Base-by-base conservation (phyloP, 92 coral and sea anemone genomes). In the Zoanthus solanderi region DNA sequence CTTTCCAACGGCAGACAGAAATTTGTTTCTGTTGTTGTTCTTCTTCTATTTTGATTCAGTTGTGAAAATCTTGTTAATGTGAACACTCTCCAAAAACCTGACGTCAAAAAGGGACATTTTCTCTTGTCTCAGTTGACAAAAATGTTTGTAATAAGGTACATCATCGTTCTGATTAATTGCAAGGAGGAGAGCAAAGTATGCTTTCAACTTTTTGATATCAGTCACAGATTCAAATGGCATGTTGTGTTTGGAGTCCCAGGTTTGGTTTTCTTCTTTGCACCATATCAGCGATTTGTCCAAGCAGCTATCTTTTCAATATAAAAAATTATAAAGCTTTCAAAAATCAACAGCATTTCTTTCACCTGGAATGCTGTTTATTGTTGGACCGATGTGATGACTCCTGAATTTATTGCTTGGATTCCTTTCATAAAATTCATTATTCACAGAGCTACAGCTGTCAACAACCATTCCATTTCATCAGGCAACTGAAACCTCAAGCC, bases 11-110 rank as follows among this genome's bases (percentile, higher is more conserved):
- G 76, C 85, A n/a, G 88, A 75, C 23, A 23, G 23, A 23, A 23
- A 23, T 23, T 23, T 23, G 23, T 23, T 23, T 23, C 23, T 23
- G 23, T 14, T 30, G 71, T 14, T 11, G 44, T 68, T 83, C 75
- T 37, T 90, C 71, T 47, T 50, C 78, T 72, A 52, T 11, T 9
- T 72, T 50, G 87, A 83, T 89, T 89, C 14, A 92, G 86, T 12
- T 84, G 85, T 2, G 78, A 72, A 89, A 89, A 86, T 29, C 92
- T 50, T 13, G 80, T 53, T 46, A 32, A 34, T 0, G 89, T 82
- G 42, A 91, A 87, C 30, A 91, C 93, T 14, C 65, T 71, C 44
- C 52, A 34, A 72, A 91, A 91, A 37, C 91, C 91, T 42, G 91
- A 87, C 30, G 88, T 66, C 61, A 76, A 81, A 60, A 87, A 75